Evolutionary conservation across 2,797 vertebrate species (phyloP).

Genomic region (Urophycis tenuis): DNA sequence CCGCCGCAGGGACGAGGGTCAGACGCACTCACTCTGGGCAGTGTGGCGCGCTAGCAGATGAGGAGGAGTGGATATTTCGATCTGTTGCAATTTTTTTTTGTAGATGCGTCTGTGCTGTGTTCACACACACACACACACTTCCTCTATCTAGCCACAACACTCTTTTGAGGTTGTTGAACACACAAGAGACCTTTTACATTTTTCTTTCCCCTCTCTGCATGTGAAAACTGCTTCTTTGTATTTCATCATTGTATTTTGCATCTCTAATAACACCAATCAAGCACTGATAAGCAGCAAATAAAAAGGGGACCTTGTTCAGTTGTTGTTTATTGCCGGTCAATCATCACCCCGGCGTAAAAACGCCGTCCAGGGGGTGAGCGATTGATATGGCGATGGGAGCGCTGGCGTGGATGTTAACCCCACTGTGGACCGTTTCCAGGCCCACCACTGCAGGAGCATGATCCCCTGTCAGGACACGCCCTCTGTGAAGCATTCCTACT

Average conservation of each 20-base stretch:
- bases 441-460: constrained; percentile 89
- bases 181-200: too few relatives aligned
- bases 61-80: too few relatives aligned
- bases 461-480: constrained; percentile 94
- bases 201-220: background rate
- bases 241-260: background rate
- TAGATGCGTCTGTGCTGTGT: background rate
- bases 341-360: background rate
- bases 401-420: too few relatives aligned
- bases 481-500: constrained; percentile 89
- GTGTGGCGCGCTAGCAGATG: too few relatives aligned
- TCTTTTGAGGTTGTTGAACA: background rate
- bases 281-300: background rate
- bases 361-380: background rate
- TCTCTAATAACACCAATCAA: background rate
- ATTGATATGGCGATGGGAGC: background rate
- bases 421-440: constrained; percentile 62
- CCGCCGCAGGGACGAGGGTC: background rate
- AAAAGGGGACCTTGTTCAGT: background rate
- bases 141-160: background rate
- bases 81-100: background rate
- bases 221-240: too few relatives aligned
- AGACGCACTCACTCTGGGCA: too few relatives aligned
- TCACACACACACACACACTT: background rate
- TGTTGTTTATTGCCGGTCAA: background rate